phyloP scores from a whole-genome alignment of 2,113 vertebrate species.

The Sardina pilchardus region DNA sequence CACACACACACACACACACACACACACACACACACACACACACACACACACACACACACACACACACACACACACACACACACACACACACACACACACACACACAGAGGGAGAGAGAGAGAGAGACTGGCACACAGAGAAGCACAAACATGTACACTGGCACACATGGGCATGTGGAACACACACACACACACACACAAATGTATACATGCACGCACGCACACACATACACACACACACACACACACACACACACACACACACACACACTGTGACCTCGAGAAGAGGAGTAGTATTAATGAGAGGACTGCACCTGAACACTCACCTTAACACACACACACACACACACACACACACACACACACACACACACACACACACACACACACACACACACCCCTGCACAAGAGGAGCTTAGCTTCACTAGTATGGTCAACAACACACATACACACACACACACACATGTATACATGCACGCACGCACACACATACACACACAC shows the following conservation, averaged over 20 bases:
- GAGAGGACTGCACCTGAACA: constrained; percentile 4
- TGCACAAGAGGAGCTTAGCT: no score
- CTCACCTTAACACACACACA: no score
- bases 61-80: neutral
- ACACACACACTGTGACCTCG: neutral
- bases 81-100: neutral
- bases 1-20: neutral
- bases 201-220: neutral
- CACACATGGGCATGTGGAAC: neutral
- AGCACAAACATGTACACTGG: neutral
- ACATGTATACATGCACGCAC: neutral
- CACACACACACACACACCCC: no score
- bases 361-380: neutral
- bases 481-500: no score
- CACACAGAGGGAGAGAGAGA: no score
- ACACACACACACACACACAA: neutral
- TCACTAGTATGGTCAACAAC: no score
- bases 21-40: neutral
- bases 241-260: neutral
- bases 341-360: neutral
- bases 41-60: neutral
- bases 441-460: no score
- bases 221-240: neutral
- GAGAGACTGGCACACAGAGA: neutral
- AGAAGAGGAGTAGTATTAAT: no score